Percentiles rank a stretch among this genome's conserved stretches.
phyloP scores from a whole-genome alignment of 2,113 vertebrate species.

The Otus sunia region DNA sequence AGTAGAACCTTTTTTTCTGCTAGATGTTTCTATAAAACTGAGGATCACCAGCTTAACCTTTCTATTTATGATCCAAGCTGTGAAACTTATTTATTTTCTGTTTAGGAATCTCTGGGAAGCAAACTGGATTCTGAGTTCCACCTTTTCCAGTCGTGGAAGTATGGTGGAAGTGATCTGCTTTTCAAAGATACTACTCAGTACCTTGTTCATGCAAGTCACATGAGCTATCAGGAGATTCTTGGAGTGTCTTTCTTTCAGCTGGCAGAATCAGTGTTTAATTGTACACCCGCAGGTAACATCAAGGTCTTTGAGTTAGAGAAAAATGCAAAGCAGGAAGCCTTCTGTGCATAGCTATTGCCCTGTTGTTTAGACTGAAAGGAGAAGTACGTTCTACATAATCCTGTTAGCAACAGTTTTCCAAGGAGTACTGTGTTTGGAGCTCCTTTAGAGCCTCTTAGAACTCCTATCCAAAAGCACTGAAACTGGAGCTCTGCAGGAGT shows the following conservation, averaged over 20 bases:
- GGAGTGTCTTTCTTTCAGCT: slow-evolving; percentile 78
- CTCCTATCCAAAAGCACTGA: neutral
- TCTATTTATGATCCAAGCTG: neutral
- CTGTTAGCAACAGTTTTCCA: neutral
- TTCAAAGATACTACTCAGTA: slow-evolving; percentile 85
- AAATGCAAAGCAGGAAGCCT: neutral
- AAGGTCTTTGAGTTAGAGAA: neutral
- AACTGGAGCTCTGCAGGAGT: neutral
- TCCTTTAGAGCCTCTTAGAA: neutral
- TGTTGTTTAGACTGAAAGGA: neutral
- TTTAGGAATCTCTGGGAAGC: slow-evolving; percentile 77
- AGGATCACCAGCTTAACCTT: neutral
- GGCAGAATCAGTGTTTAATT: slow-evolving; percentile 82
- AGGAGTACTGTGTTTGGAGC: neutral
- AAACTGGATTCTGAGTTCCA: slow-evolving; percentile 74
- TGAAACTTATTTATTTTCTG: neutral
- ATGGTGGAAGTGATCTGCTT: slow-evolving; percentile 85
- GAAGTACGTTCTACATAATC: neutral
- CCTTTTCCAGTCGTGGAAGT: slow-evolving; percentile 81
- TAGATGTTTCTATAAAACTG: neutral
- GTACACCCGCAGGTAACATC: slow-evolving; percentile 82
- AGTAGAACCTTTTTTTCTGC: neutral
- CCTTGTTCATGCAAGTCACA: slow-evolving; percentile 79
- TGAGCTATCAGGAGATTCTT: slow-evolving; percentile 79
- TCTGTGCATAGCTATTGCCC: neutral